These are phyloP conservation scores for Trachemys scripta DNA, from an alignment of 2,113 vertebrate species.

Conservation along the genomic window DNA sequence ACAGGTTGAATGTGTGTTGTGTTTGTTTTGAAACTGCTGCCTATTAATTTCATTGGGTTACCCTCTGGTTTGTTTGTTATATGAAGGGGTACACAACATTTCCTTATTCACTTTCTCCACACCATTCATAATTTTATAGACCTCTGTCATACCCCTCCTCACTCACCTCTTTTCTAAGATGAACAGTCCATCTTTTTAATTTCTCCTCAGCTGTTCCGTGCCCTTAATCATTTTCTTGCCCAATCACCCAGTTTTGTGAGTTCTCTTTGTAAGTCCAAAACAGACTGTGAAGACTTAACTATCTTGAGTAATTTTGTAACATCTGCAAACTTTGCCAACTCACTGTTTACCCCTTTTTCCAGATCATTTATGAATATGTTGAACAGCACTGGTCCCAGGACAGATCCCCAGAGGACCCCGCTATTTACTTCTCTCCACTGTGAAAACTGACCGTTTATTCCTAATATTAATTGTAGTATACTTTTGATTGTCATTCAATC, in stretches of 20 bases:
- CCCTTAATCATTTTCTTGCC: not conserved
- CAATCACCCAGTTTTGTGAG: not conserved
- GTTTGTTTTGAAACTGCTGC: not conserved
- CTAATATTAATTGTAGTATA: slow-evolving; percentile 65
- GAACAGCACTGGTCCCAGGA: not conserved
- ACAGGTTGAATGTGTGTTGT: not conserved
- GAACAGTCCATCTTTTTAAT: too few species aligned
- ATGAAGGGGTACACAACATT: not conserved
- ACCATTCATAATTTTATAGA: not conserved
- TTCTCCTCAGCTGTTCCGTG: not conserved
- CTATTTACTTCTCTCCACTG: not conserved
- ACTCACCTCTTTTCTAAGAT: not conserved
- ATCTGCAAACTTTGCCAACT: not conserved
- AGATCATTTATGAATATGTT: not conserved
- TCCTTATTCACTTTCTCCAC: not conserved
- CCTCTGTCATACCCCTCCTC: not conserved
- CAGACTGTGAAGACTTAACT: not conserved
- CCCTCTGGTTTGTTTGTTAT: not conserved
- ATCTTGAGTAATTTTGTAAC: not conserved
- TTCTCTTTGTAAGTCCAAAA: not conserved
- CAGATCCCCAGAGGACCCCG: not conserved
- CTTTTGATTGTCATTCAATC: slow-evolving; percentile 49
- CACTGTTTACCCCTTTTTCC: not conserved
- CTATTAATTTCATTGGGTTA: not conserved
- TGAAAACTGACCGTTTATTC: not conserved